Conservation (phyloP, 1,140 invertebrate genomes). For the Aphis gossypii region DNA sequence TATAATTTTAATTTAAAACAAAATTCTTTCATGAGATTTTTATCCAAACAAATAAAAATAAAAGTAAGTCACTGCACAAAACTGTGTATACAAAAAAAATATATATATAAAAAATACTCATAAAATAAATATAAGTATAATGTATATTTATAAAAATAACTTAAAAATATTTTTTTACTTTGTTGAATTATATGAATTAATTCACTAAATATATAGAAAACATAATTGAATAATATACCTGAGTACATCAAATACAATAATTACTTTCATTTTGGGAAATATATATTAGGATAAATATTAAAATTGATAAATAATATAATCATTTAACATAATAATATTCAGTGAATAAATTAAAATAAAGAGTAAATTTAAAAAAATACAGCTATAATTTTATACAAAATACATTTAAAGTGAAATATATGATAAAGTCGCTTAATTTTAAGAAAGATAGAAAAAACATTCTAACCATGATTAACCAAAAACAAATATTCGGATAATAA, state of each 20-base stretch:
- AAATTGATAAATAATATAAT: not conserved
- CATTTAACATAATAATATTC: not conserved
- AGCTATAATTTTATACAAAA: not conserved
- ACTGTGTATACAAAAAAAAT: not conserved
- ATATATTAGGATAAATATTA: not conserved
- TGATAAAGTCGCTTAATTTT: not conserved
- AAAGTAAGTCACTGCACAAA: not conserved
- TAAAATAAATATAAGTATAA: no score
- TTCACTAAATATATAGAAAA: not conserved
- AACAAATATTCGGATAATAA: not conserved
- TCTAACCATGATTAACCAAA: not conserved
- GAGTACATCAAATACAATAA: not conserved
- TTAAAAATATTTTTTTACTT: not conserved
- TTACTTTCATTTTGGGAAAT: not conserved
- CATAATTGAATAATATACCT: not conserved
- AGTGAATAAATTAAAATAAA: not conserved
- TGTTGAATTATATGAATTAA: not conserved
- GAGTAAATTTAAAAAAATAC: not conserved
- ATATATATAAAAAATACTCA: no score
- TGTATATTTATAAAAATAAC: not conserved
- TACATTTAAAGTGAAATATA: not conserved
- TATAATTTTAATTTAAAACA: not conserved
- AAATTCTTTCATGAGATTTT: not conserved
- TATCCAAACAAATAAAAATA: not conserved
- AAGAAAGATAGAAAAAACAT: not conserved